phyloP scores from a whole-genome alignment of 2,113 vertebrate genomes.

The Neolamprologus hecqui region DNA sequence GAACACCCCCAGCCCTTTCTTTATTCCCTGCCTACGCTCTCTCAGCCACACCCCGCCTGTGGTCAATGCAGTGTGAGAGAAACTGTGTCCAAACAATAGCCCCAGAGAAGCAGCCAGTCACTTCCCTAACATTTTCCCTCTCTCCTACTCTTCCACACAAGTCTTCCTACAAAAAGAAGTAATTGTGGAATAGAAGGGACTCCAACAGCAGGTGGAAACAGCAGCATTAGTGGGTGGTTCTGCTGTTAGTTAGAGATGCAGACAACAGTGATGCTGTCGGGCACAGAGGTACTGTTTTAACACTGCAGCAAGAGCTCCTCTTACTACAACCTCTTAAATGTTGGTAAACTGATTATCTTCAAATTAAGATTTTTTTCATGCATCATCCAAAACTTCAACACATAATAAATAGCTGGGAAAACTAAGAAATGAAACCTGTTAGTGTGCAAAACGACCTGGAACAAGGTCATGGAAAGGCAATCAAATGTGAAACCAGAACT shows the following conservation, averaged over 20 bases:
- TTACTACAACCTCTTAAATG: neutral
- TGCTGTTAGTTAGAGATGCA: neutral
- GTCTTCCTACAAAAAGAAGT: slow-evolving; percentile 29
- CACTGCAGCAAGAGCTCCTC: neutral
- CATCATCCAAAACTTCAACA: neutral
- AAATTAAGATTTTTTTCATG: neutral
- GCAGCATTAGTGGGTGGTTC: neutral
- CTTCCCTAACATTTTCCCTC: neutral
- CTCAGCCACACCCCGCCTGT: slow-evolving; percentile 64
- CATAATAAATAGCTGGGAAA: neutral
- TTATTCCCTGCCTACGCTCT: slow-evolving; percentile 31
- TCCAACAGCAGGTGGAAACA: neutral
- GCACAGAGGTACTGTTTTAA: neutral
- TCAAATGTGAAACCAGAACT: neutral
- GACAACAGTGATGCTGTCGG: neutral
- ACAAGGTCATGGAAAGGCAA: neutral
- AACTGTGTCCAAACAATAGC: slow-evolving; percentile 68
- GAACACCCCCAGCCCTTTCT: neutral
- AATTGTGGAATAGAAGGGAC: slow-evolving; percentile 2
- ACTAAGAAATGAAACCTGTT: neutral
- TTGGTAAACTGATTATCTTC: neutral
- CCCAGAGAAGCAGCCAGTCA: slow-evolving; percentile 12
- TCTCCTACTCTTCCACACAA: slow-evolving; percentile 30
- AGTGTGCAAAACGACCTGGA: neutral
- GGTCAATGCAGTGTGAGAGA: slow-evolving; percentile 61